Conservation (phyloP, 2,888 invertebrate genomes). For the Cheilosia urbana region DNA sequence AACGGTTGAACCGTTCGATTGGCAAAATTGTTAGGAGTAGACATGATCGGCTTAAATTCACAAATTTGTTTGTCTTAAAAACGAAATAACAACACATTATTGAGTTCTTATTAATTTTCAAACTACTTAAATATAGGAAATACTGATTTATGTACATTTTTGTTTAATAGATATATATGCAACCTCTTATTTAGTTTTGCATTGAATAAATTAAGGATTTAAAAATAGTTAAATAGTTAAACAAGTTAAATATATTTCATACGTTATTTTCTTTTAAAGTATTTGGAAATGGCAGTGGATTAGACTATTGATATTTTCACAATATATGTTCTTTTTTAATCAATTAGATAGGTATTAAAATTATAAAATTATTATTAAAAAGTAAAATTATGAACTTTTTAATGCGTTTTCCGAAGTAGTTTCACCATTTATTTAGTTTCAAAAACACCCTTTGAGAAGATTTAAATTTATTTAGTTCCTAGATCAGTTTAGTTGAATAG, state of each 20-base stretch:
- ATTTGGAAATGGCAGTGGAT: slow-evolving; percentile 73
- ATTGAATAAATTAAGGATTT: background rate
- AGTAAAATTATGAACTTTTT: background rate
- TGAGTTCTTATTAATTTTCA: background rate
- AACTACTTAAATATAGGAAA: slow-evolving; percentile 18
- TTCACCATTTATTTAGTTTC: background rate
- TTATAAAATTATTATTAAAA: background rate
- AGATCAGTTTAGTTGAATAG: too few relatives aligned
- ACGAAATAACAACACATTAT: background rate
- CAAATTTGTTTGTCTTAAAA: too few relatives aligned
- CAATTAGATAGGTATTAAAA: slow-evolving; percentile 15
- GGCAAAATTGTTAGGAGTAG: too few relatives aligned
- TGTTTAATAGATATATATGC: slow-evolving; percentile 4
- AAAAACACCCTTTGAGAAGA: background rate
- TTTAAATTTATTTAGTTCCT: background rate
- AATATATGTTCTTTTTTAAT: background rate
- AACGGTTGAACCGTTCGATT: too few relatives aligned
- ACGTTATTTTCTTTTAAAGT: slow-evolving; percentile 17
- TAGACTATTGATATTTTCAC: slow-evolving; percentile 65
- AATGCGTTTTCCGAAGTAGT: background rate
- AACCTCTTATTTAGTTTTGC: slow-evolving; percentile 12
- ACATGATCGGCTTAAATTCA: too few relatives aligned
- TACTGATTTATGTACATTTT: slow-evolving; percentile 32
- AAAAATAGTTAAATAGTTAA: background rate
- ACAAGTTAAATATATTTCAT: slow-evolving; percentile 25